Evolutionary conservation across 2,888 invertebrate species (phyloP).

Genomic region (Onthophagus sagittarius): DNA sequence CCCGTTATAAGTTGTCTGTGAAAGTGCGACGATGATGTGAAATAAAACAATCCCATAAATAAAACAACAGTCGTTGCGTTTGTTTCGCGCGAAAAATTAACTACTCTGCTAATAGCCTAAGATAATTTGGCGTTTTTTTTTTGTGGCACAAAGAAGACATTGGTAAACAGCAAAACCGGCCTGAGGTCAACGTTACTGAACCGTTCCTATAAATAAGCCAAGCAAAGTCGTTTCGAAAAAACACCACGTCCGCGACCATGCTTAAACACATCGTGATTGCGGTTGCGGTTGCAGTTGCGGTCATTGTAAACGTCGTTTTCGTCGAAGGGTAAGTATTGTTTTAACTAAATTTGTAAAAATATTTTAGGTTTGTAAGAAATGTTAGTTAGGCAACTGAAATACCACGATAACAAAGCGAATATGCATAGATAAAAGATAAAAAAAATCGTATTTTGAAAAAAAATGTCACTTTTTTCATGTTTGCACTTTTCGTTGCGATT

Average conservation of each 20-base stretch:
- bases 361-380: background rate
- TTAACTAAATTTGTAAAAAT: background rate
- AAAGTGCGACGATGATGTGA: background rate
- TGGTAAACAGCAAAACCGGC: background rate
- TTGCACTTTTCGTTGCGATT: background rate
- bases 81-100: too few relatives aligned
- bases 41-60: background rate
- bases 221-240: background rate
- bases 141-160: background rate
- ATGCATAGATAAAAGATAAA: too few relatives aligned
- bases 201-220: background rate
- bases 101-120: background rate
- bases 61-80: too few relatives aligned
- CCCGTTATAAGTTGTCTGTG: background rate
- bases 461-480: background rate
- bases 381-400: background rate
- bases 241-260: background rate
- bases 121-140: background rate
- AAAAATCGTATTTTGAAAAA: background rate
- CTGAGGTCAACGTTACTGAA: background rate
- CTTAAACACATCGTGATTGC: background rate
- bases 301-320: background rate
- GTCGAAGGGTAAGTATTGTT: background rate
- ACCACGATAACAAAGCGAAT: background rate
- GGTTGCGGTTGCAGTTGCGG: background rate